phyloP scores from a whole-genome alignment of 2,797 vertebrate genomes.

The Epinephelus coioides region DNA sequence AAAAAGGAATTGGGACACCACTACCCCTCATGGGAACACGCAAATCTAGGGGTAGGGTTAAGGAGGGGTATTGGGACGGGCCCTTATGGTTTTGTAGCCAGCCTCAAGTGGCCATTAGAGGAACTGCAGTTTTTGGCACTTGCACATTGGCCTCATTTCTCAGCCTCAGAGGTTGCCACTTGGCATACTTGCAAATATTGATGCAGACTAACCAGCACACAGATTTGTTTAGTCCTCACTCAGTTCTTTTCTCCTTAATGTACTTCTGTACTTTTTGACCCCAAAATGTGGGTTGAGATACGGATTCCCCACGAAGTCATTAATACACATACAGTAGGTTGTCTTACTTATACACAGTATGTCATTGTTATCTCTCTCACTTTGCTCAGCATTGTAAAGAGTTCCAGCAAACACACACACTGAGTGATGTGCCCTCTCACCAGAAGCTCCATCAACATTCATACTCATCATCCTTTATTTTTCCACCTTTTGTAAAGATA shows the following conservation, averaged over 20 bases:
- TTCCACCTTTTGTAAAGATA: conserved; percentile 16
- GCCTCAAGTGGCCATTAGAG: no score
- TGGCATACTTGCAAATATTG: not conserved
- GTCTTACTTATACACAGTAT: not conserved
- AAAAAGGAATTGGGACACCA: no score
- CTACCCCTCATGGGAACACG: no score
- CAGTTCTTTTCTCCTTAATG: not conserved
- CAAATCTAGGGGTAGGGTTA: no score
- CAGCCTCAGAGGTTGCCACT: no score
- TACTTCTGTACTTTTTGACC: not conserved
- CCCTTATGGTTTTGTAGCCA: no score
- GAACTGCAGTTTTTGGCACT: no score
- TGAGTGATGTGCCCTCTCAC: conserved; percentile 1
- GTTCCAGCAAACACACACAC: not conserved
- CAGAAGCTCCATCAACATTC: conserved; percentile 15
- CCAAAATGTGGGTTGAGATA: not conserved
- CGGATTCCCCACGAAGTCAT: not conserved
- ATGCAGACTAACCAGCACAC: not conserved
- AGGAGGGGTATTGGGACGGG: no score
- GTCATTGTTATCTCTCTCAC: not conserved
- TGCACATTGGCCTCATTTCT: no score
- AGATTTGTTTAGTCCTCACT: not conserved
- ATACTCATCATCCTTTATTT: conserved; percentile 29
- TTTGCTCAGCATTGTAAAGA: not conserved
- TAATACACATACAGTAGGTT: no score